Evolutionary conservation across 2,113 vertebrate genomes (phyloP), one percentile per base, ranked within the genome.

Genomic region (Tachycineta bicolor): DNA sequence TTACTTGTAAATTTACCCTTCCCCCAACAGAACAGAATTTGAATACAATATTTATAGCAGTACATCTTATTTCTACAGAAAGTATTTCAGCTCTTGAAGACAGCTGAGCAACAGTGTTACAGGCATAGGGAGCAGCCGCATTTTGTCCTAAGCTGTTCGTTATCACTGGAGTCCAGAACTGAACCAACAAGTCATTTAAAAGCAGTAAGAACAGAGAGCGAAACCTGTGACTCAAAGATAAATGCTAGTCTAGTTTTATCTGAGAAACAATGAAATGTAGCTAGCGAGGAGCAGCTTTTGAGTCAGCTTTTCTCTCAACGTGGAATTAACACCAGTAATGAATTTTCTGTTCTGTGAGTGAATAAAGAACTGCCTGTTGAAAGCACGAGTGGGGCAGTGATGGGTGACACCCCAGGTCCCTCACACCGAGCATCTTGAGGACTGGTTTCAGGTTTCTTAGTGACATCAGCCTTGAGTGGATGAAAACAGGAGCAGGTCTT

Each of bases 221-320:
- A 76, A 94, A 89, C 62, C 67, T 94, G 93, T 60, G 77, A 53
- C 79, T 89, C 43, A 47, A 58, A 94, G 97, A 97, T 97, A 96
- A 97, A 71, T 1, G 9, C 53, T 46, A 68, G 59, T 10, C 50
- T 68, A 24, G 50, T 68, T 91, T 97, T 93, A 97, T 96, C 96
- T 63, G 49, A 75, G 90, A 83, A 88, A 89, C 82, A 92, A 89
- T 58, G 71, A 83, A 87, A 82, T 6, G 47, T 4, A 68, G 63
- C 81, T 56, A 75, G 60, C 0, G 4, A 90, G 52, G 46, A 84
- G 19, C 41, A 73, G 78, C 70, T 85, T 89, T 87, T 43, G 64
- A 77, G 71, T 70, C 78, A 83, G 81, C 67, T 58, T 90, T 95
- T 74, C 70, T 74, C 56, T 74, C 67, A 11, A 0, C 0, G 0